phyloP scores from a whole-genome alignment of 2,797 vertebrate genomes.

The Holocentrus rufus region DNA sequence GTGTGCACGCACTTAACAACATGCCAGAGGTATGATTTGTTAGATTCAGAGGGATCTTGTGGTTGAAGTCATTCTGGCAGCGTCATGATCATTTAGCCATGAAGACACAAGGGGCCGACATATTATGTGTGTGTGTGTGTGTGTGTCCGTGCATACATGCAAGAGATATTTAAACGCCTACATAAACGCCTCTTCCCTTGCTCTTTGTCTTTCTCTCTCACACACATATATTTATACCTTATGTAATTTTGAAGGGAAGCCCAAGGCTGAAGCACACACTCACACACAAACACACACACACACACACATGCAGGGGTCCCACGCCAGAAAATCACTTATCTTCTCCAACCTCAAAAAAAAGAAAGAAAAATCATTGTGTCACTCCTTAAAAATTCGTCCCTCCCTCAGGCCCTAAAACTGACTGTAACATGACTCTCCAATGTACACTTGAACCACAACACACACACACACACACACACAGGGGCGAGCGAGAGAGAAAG shows the following conservation, averaged over 20 bases:
- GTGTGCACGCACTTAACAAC: background rate
- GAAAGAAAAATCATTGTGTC: conserved; percentile 59
- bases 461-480: too few species aligned
- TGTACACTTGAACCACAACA: conserved; percentile 63
- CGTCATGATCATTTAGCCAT: background rate
- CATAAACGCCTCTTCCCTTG: background rate
- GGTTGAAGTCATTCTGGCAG: conserved; percentile 20
- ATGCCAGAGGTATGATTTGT: too few species aligned
- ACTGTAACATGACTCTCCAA: conserved; percentile 72
- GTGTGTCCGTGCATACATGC: background rate
- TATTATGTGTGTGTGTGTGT: background rate
- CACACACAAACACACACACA: conserved; percentile 10
- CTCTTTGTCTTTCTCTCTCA: background rate
- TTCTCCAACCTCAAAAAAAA: conserved; percentile 45
- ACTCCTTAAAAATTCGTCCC: conserved; percentile 61
- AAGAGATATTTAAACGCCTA: background rate
- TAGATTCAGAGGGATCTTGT: background rate
- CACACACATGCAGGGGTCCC: conserved; percentile 5
- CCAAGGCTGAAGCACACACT: background rate
- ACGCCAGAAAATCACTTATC: conserved; percentile 41
- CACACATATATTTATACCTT: conserved; percentile 19
- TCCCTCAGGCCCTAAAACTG: conserved; percentile 59
- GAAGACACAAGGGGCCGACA: background rate
- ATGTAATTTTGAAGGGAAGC: background rate
- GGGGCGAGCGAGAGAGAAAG: conserved; percentile 13